Base-by-base conservation (phyloP, 2,888 invertebrate genomes). In the Shargacucullia verbasci region DNA sequence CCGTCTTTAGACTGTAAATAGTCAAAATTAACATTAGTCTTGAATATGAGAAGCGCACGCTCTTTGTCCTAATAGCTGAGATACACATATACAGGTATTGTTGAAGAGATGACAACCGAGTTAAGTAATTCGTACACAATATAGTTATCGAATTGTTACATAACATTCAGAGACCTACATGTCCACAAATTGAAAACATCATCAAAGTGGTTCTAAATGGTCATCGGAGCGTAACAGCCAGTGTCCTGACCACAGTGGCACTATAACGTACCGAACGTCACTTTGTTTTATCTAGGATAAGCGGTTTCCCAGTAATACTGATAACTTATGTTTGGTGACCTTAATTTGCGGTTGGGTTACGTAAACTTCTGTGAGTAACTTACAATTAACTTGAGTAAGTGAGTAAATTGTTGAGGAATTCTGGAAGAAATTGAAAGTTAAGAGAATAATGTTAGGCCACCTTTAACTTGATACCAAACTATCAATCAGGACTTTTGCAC, bases 311-410 rank as follows among this genome's bases (percentile, higher is more conserved):
- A 67, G 53, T 50, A 53, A 66, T 57, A 63, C 43, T 49, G 70
- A 66, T 69, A 65, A 59, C 45, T 59, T 40, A 45, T 39, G 60
- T 66, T 66, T 55, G 34, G 60, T 63, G 70, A 64, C 66, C 69
- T 44, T 65, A 71, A 69, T 68, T 67, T 61, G 37, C 6, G 43
- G 53, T 54, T 35, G 25, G 25, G 35, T 58, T 70, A 59, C 65
- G 59, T 59, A 57, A 68, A 52, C 34, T 40, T 43, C 6, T 38
- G 15, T 20, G n/a, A 37, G 14, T 14, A 43, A 13, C 14, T n/a
- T 25, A 34, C 31, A n/a, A 27, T 45, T 40, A 29, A 25, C 38
- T 61, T 35, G 9, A 33, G 48, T 34, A 41, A 43, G 15, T 35
- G 9, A 33, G 48, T 20, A 20, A 4, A 40, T 57, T 48, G 9